Evolutionary conservation across 2,113 vertebrate species (phyloP).

Genomic region (Sminthopsis crassicaudata): DNA sequence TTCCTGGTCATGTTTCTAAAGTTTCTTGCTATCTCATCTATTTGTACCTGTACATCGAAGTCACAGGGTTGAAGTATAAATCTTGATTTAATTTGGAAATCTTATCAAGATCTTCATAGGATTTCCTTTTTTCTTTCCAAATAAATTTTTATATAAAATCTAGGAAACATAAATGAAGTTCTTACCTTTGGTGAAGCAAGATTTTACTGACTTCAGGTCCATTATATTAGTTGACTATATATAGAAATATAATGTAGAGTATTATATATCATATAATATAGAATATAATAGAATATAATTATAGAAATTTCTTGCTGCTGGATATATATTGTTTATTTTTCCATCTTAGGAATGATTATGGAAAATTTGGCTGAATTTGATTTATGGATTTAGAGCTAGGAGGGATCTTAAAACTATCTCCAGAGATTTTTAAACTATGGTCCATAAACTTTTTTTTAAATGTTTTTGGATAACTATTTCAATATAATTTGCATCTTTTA

Average conservation of each 20-base stretch:
- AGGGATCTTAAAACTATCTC: background rate
- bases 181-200: background rate
- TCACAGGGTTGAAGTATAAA: background rate
- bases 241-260: too few relatives aligned
- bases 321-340: background rate
- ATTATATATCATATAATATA: background rate
- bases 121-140: background rate
- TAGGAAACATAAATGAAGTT: background rate
- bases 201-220: background rate
- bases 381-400: background rate
- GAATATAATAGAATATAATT: background rate
- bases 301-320: background rate
- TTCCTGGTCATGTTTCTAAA: background rate
- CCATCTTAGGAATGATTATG: background rate
- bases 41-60: background rate
- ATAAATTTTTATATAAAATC: background rate
- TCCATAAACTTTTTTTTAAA: background rate
- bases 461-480: background rate
- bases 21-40: background rate
- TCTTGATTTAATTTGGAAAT: background rate
- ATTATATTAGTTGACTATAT: background rate
- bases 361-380: background rate
- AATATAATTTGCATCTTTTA: background rate
- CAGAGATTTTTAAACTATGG: background rate
- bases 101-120: background rate